phyloP scores from a whole-genome alignment of 2,797 vertebrate genomes.

The Alca torda region DNA sequence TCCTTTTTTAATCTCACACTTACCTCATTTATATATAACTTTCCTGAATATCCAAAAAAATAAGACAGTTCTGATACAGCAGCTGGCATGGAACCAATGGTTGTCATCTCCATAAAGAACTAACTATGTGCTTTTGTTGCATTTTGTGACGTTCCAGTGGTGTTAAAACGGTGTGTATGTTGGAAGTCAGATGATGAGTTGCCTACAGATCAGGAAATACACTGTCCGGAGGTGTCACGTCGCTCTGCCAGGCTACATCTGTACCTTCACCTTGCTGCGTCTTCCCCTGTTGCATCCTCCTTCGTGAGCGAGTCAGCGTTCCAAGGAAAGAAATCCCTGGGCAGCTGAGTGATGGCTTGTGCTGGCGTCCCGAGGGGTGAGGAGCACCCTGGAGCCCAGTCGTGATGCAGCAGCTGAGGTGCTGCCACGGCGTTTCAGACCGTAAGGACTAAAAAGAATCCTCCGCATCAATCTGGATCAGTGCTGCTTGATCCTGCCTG shows the following conservation, averaged over 20 bases:
- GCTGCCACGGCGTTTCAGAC: background rate
- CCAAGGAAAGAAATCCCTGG: background rate
- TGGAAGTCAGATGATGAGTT: background rate
- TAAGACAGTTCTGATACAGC: background rate
- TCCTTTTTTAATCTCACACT: background rate
- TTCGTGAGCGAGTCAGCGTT: accelerated
- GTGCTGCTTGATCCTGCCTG: background rate
- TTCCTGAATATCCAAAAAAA: background rate
- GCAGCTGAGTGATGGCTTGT: accelerated
- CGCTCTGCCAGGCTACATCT: accelerated
- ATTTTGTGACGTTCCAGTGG: background rate
- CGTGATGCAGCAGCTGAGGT: background rate
- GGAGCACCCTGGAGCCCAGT: background rate
- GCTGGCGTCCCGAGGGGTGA: accelerated
- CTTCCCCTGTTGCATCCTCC: background rate
- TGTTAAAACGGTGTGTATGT: accelerated
- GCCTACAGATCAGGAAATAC: background rate
- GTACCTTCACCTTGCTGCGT: accelerated
- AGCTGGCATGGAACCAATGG: accelerated
- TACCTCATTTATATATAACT: background rate
- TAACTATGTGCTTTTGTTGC: background rate
- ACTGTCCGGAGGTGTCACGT: background rate
- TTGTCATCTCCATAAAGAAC: accelerated
- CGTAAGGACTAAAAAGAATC: background rate
- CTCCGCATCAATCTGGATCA: background rate